Evolutionary conservation across 2,113 vertebrate genomes (phyloP), one percentile per base, ranked within the genome.

Genomic region (Oryzias woworae): DNA sequence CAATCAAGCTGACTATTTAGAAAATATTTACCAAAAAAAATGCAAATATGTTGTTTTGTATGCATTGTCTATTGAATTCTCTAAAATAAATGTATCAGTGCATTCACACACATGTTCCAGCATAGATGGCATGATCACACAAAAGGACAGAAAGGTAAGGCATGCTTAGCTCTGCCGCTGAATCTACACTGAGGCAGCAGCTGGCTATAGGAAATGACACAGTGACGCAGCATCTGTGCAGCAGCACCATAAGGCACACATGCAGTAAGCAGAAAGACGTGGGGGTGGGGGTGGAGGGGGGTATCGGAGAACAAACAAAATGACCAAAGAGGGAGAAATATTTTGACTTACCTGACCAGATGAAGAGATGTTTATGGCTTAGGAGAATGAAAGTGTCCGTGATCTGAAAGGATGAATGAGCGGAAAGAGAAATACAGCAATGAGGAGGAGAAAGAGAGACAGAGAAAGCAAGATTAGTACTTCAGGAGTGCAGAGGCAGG

Each of bases 171-270:
- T 48, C 18, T 22, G 36, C 63, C 36, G 20, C 22, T 52, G 23
- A 18, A 79, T 20, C 63, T 41, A 52, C 17, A 17, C 18, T 41
- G 17, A 77, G 53, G 69, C 58, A 44, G 67, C 55, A 52, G 53
- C 18, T 17, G 50, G 51, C 71, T 46, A 60, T 62, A 57, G 58
- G 57, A 66, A 75, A 62, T 7, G 4, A 5, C 66, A 88, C 53
- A 72, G 78, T 90, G 90, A 90, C 86, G 80, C 87, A 89, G 90
- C 88, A 90, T 85, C 77, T 88, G 81, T 87, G 70, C 78, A 85
- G 84, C 66, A 69, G 69, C 58, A 73, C 55, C 58, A 63, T 71
- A 60, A 78, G 56, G 31, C 72, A 74, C 58, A 74, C 73, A 62
- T 60, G 76, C 73, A 62, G 73, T 22, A 10, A 20, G 60, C 47